These are phyloP conservation scores for Brienomyrus longianalis DNA, from an alignment of 2,113 vertebrate genomes.

Conservation along the genomic window DNA sequence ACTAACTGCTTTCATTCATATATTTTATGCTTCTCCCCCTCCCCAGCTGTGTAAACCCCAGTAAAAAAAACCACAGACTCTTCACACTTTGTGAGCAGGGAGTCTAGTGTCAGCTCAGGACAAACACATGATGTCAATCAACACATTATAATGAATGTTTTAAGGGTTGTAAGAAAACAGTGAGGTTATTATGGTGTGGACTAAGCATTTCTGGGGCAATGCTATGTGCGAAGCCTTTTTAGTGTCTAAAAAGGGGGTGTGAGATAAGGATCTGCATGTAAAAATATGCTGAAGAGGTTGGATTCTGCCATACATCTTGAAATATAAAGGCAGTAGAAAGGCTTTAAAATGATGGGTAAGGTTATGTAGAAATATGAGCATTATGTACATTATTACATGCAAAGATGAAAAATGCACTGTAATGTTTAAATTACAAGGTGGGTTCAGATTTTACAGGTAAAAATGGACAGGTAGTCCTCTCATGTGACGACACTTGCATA, in stretches of 20 bases:
- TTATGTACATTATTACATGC: not conserved
- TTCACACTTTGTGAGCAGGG: not conserved
- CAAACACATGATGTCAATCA: not conserved
- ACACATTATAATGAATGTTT: not conserved
- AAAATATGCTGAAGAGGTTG: not conserved
- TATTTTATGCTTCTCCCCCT: not conserved
- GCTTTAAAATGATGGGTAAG: not conserved
- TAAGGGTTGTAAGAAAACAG: not conserved
- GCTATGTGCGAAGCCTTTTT: not conserved
- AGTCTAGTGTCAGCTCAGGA: not conserved
- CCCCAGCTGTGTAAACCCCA: not conserved
- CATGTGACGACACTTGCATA: not conserved
- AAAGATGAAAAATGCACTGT: not conserved
- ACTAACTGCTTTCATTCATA: not conserved
- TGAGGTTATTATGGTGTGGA: not conserved
- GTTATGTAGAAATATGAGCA: not conserved
- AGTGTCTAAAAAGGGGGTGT: not conserved
- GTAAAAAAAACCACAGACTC: not conserved
- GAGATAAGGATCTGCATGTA: not conserved
- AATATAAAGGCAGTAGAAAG: not conserved
- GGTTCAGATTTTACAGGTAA: not conserved
- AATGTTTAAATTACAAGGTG: not conserved
- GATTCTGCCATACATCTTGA: not conserved
- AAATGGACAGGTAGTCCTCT: not conserved
- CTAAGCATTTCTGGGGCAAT: not conserved